These are phyloP conservation scores for Myotis lucifugus DNA, from an alignment of 2,113 vertebrate genomes.

Conservation along the genomic window DNA sequence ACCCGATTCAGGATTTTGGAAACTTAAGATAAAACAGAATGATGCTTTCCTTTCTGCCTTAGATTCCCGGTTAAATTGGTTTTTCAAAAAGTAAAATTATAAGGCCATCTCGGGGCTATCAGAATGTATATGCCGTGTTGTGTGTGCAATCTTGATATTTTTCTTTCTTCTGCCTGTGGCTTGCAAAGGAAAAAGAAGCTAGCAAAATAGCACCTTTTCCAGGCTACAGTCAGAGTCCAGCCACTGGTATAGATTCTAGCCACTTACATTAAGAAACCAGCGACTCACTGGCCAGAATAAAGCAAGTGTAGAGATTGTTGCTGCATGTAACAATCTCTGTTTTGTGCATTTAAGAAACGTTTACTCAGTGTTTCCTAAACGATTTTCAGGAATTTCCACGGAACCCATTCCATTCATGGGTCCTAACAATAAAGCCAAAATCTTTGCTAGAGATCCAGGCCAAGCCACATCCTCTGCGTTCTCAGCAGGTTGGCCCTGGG, in stretches of 20 bases:
- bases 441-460: neutral
- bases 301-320: neutral
- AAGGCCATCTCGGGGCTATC: neutral
- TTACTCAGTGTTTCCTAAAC: neutral
- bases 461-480: neutral
- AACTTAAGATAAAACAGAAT: neutral
- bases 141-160: neutral
- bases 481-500: neutral
- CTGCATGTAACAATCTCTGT: neutral
- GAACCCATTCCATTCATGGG: neutral
- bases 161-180: neutral
- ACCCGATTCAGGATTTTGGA: neutral
- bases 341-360: neutral
- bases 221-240: neutral
- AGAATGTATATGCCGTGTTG: neutral
- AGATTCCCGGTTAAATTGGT: neutral
- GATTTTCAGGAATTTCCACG: neutral
- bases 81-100: too few relatives aligned
- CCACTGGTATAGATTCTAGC: neutral
- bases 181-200: constrained; percentile 16
- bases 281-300: neutral
- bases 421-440: neutral
- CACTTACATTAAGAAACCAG: neutral
- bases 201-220: neutral
- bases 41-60: neutral